Evolutionary conservation across 1,140 invertebrate genomes (phyloP).

Genomic region (Tyrophagus putrescentiae): DNA sequence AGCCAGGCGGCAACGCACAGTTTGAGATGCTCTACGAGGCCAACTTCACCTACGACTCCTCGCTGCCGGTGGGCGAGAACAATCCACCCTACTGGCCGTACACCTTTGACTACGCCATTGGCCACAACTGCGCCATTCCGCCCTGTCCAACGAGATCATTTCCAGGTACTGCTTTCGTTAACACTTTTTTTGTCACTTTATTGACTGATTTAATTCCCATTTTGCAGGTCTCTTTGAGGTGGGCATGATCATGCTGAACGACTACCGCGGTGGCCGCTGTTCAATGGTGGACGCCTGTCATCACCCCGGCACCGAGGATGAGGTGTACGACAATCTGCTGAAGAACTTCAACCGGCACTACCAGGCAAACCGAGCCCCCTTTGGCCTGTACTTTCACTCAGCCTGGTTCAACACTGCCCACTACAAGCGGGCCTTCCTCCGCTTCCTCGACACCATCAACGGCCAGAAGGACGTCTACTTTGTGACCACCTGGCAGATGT

Average conservation of each 20-base stretch:
- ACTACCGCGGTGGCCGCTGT: slow-evolving; percentile 76
- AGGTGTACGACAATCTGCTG: slow-evolving; percentile 80
- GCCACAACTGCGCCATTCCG: slow-evolving; percentile 48
- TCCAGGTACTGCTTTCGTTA: slow-evolving; percentile 37
- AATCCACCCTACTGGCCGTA: slow-evolving; percentile 64
- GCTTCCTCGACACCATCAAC: slow-evolving; percentile 74
- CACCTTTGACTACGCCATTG: slow-evolving; percentile 53
- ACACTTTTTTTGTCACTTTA: background rate
- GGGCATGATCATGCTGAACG: slow-evolving; percentile 95
- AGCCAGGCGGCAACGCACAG: slow-evolving; percentile 33
- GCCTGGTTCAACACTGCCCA: slow-evolving; percentile 88
- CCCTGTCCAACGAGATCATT: slow-evolving; percentile 71
- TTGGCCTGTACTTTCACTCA: slow-evolving; percentile 80
- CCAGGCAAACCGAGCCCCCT: slow-evolving; percentile 77
- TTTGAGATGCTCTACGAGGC: slow-evolving; percentile 31
- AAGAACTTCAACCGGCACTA: slow-evolving; percentile 90
- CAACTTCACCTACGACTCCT: slow-evolving; percentile 35
- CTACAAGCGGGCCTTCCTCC: slow-evolving; percentile 82
- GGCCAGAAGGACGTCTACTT: slow-evolving; percentile 76
- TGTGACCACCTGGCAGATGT: slow-evolving; percentile 76
- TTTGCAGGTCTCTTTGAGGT: slow-evolving; percentile 31
- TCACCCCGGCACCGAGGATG: slow-evolving; percentile 69
- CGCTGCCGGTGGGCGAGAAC: slow-evolving; percentile 49
- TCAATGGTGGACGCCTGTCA: slow-evolving; percentile 90
- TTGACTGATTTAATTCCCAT: background rate